A percentile compares a stretch with the other conserved stretches of the same genome.
Conservation (phyloP, 2,888 invertebrate species). For the Arrhopalites spinosus region DNA sequence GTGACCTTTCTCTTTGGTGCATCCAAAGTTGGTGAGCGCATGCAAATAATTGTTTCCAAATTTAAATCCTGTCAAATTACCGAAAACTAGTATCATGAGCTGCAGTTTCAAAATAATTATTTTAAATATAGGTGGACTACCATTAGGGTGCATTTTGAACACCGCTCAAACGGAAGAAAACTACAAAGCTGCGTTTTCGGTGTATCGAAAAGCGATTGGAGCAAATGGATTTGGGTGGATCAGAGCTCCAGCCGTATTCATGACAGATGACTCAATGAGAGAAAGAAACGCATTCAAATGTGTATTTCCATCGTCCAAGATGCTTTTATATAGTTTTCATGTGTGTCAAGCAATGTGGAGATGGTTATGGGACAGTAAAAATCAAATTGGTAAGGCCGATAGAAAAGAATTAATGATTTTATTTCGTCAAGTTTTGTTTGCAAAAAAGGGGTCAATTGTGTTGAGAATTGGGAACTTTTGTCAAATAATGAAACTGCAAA, state of each 20-base stretch:
- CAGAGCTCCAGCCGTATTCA: background rate
- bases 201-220: background rate
- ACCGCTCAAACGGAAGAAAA: background rate
- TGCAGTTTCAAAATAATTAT: too few relatives aligned
- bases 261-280: background rate
- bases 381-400: background rate
- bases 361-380: background rate
- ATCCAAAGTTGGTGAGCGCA: background rate
- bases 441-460: background rate
- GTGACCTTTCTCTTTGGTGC: background rate
- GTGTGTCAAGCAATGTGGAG: background rate
- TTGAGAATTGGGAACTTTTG: background rate
- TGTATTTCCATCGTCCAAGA: background rate
- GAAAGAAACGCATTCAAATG: background rate
- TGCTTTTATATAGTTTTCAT: background rate
- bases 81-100: too few relatives aligned
- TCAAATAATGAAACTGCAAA: background rate
- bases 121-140: background rate
- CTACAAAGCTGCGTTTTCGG: background rate
- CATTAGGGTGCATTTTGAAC: background rate
- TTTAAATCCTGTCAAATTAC: too few relatives aligned
- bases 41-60: too few relatives aligned
- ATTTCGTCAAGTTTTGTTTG: background rate
- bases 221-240: background rate
- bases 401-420: background rate